Evolutionary conservation across 2,888 invertebrate genomes (phyloP).

Genomic region (Aspidapion aeneum): DNA sequence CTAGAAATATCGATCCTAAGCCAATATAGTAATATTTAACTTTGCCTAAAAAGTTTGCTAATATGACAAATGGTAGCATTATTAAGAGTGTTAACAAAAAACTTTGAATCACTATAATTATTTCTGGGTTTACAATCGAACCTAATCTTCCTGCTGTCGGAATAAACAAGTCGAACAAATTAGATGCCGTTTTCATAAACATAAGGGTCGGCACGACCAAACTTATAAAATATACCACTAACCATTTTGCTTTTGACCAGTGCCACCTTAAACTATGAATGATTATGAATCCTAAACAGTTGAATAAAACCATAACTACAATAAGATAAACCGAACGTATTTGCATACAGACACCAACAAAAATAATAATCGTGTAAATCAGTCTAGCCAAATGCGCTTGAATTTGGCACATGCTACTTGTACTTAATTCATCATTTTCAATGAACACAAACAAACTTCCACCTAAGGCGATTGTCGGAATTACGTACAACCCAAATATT

Average conservation of each 20-base stretch:
- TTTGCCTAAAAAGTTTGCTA: constrained; percentile 35
- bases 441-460: constrained; percentile 24
- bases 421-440: constrained; percentile 31
- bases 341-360: constrained; percentile 36
- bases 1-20: constrained; percentile 33
- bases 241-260: constrained; percentile 38
- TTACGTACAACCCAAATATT: constrained; percentile 34
- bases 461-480: constrained; percentile 32
- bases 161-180: constrained; percentile 38
- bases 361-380: constrained; percentile 41
- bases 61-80: constrained; percentile 43
- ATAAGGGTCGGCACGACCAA: constrained; percentile 36
- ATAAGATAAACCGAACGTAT: constrained; percentile 42
- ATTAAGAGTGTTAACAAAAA: constrained; percentile 44
- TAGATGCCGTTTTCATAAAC: constrained; percentile 35
- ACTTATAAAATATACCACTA: constrained; percentile 36
- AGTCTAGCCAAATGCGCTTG: constrained; percentile 40
- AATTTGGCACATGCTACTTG: constrained; percentile 36
- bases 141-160: constrained; percentile 50
- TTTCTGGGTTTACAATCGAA: constrained; percentile 48
- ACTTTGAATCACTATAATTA: constrained; percentile 46
- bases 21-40: constrained; percentile 31
- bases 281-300: constrained; percentile 36
- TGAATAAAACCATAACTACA: constrained; percentile 41
- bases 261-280: constrained; percentile 27